These are phyloP conservation scores for Masnerella sp. DNA, from an alignment of 2,888 invertebrate genomes.

Conservation along the genomic window DNA sequence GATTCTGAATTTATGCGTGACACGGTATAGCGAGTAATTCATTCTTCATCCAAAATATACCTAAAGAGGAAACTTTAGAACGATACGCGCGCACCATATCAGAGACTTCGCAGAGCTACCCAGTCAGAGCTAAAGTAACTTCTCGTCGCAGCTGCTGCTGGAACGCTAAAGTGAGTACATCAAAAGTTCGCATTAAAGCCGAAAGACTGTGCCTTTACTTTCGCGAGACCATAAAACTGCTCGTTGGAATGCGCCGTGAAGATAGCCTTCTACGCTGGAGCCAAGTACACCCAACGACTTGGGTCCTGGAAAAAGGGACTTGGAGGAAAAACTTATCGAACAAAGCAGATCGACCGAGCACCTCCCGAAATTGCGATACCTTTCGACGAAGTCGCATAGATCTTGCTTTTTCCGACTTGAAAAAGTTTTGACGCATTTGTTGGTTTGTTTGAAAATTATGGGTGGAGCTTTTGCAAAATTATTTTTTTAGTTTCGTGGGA, in stretches of 20 bases:
- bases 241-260: conserved; percentile 64
- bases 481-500: no score
- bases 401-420: no score
- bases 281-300: conserved; percentile 43
- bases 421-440: no score
- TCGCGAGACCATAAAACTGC: conserved; percentile 68
- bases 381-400: conserved; percentile 29
- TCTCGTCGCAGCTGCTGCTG: conserved; percentile 64
- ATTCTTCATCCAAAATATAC: conserved; percentile 59
- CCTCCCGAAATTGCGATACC: conserved; percentile 25
- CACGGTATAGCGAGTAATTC: conserved; percentile 45
- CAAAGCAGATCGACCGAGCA: conserved; percentile 33
- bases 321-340: conserved; percentile 34
- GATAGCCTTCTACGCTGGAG: conserved; percentile 62
- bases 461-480: no score
- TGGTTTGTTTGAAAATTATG: no score
- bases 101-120: conserved; percentile 58
- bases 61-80: conserved; percentile 62
- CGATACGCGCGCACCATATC: conserved; percentile 60
- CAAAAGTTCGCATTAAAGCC: conserved; percentile 69
- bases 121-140: conserved; percentile 64
- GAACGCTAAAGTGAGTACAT: conserved; percentile 66
- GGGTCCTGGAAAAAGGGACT: conserved; percentile 25
- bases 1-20: conserved; percentile 51
- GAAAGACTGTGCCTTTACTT: conserved; percentile 66